Evolutionary conservation across 2,113 vertebrate species (phyloP), one percentile per base, ranked within the genome.

Genomic region (Sylvicapra grimmia): DNA sequence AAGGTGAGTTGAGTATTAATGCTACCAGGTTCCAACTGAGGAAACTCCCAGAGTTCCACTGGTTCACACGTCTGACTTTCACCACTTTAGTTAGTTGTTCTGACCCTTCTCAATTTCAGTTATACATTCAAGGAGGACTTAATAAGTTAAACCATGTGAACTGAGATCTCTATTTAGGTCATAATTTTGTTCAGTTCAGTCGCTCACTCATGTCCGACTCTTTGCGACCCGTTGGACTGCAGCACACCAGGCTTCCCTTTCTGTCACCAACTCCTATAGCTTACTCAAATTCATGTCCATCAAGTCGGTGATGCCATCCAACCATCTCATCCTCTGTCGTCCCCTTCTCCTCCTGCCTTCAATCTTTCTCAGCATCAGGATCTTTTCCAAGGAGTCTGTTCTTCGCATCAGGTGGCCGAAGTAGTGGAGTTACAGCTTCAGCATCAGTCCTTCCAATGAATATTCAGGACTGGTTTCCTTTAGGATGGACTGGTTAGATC

Each of bases 161-260:
- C 80, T 94, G 75, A 80, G 44, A 90, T 72, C 56, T 84, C 58
- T 68, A 31, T 75, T 80, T 93, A 65, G 36, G 65, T 56, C 75
- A 90, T 77, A 36, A 89, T 83, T n/a, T 93, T 75, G n/a, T 75
- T 40, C 10, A 40, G n/a, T 72, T 72, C 19, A 23, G 68, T 40
- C 5, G 3, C 10, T 75, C n/a, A 75, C n/a, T 75, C 19, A 3
- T 40, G n/a, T 23, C 68, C 0, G 0, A 40, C 68, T 75, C 68
- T 23, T 72, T 75, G 68, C 1, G 1, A 23, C 21, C 10, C 10
- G 19, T 75, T 5, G 11, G n/a, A 75, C 36, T 75, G 19, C 10
- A 75, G 36, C 68, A 75, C n/a, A 75, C 19, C n/a, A 75, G 36
- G 10, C n/a, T 40, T 75, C n/a, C n/a, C n/a, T 40, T 21, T 40